Conservation (phyloP, 2,113 vertebrate genomes). For the Forbesichthys agassizii region DNA sequence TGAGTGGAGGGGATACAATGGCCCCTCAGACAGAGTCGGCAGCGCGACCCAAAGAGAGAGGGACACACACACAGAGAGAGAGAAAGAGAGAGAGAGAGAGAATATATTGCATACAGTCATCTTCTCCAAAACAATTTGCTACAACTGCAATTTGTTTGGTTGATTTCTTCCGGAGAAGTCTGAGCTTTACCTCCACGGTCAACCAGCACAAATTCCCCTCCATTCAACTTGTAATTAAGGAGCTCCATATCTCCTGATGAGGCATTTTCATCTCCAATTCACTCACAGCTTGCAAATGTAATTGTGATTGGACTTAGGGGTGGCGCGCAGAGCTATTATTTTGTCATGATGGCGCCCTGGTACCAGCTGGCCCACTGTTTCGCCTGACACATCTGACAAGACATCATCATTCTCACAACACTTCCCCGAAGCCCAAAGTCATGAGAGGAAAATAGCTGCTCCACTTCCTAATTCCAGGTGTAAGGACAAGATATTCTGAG, state of each 20-base stretch:
- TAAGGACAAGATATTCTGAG: slow-evolving; percentile 83
- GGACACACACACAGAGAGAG: slow-evolving; percentile 23
- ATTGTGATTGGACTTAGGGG: slow-evolving; percentile 78
- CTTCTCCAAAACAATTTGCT: too few relatives aligned
- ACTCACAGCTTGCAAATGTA: slow-evolving; percentile 79
- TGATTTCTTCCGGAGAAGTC: too few relatives aligned
- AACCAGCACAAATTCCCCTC: slow-evolving; percentile 55
- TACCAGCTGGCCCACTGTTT: slow-evolving; percentile 74
- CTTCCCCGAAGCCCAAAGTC: slow-evolving; percentile 73
- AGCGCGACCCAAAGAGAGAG: slow-evolving; percentile 37
- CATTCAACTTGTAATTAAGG: slow-evolving; percentile 65
- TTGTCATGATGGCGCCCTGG: slow-evolving; percentile 74
- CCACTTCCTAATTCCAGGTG: slow-evolving; percentile 90
- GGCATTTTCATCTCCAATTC: slow-evolving; percentile 69
- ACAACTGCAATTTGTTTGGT: too few relatives aligned
- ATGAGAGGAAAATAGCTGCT: slow-evolving; percentile 69
- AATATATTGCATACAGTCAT: not conserved
- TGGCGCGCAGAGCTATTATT: slow-evolving; percentile 72
- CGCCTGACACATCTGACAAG: slow-evolving; percentile 72
- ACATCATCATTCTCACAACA: slow-evolving; percentile 72
- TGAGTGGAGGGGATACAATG: slow-evolving; percentile 70
- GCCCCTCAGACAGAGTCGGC: slow-evolving; percentile 57
- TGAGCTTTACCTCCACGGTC: slow-evolving; percentile 38
- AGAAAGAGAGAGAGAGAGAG: slow-evolving; percentile 20
- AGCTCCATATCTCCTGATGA: slow-evolving; percentile 68